Evolutionary conservation across 2,113 vertebrate species (phyloP).

Genomic region (Pangasianodon hypophthalmus): DNA sequence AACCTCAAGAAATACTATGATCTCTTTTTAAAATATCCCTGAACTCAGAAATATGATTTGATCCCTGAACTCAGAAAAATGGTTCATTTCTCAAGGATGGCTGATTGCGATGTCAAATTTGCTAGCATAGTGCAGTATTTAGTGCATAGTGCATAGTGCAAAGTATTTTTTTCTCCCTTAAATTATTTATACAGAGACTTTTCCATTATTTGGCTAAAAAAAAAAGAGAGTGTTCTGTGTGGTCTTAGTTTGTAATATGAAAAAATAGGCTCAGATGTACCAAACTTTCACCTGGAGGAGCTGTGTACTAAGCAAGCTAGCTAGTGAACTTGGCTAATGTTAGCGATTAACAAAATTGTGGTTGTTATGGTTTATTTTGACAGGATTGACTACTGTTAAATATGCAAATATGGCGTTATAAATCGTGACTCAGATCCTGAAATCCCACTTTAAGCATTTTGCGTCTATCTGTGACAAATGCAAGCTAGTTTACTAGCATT

Average conservation of each 20-base stretch:
- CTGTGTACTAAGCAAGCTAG: background rate
- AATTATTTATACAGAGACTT: background rate
- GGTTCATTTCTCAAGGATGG: background rate
- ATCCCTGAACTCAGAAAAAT: background rate
- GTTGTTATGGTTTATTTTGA: background rate
- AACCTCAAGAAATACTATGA: background rate
- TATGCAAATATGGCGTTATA: background rate
- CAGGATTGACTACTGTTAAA: background rate
- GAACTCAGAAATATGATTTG: background rate
- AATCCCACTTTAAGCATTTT: background rate
- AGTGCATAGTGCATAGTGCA: too few species aligned
- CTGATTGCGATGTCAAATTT: background rate
- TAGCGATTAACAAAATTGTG: background rate
- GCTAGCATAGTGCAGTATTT: background rate
- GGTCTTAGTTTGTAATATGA: background rate
- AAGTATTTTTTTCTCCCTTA: background rate
- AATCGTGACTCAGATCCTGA: too few species aligned
- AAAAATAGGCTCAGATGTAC: background rate
- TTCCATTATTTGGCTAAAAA: background rate
- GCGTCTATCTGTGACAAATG: background rate
- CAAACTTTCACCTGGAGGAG: background rate
- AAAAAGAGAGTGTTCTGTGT: background rate
- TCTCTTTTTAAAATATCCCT: background rate
- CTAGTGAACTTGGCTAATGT: background rate
- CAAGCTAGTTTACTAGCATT: background rate